Conservation (phyloP, 2,113 vertebrate species). For the Daboia siamensis region DNA sequence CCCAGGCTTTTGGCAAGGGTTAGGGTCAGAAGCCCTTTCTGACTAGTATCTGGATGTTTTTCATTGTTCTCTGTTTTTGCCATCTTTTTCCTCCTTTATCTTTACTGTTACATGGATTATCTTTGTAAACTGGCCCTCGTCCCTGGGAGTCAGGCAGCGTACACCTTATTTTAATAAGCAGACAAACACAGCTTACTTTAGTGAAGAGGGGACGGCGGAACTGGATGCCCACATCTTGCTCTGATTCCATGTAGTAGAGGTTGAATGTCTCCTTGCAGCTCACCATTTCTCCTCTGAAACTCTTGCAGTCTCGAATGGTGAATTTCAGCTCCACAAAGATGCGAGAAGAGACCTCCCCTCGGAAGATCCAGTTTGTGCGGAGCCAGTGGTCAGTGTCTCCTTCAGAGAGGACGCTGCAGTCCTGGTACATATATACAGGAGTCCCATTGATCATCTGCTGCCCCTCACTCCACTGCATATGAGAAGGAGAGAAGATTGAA, state of each 20-base stretch:
- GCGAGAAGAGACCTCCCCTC: constrained; percentile 62
- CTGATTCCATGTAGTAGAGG: constrained; percentile 76
- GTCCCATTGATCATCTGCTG: constrained; percentile 75
- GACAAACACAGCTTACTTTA: constrained; percentile 63
- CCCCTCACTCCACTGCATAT: constrained; percentile 69
- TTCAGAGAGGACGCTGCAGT: constrained; percentile 64
- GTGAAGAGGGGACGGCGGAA: constrained; percentile 70
- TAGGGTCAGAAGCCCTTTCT: not conserved
- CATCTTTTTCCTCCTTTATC: not conserved
- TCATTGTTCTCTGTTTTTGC: not conserved
- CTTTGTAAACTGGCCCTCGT: not conserved
- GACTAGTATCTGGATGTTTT: not conserved
- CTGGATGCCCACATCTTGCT: constrained; percentile 75
- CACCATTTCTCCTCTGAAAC: constrained; percentile 66
- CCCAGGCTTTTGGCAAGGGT: not conserved
- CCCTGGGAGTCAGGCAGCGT: not conserved
- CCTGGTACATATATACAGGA: constrained; percentile 75
- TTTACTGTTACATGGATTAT: not conserved
- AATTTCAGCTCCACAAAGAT: constrained; percentile 73
- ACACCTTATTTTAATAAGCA: not conserved
- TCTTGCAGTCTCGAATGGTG: constrained; percentile 77
- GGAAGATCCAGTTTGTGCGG: constrained; percentile 77
- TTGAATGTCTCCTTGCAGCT: constrained; percentile 81
- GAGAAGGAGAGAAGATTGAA: not conserved
- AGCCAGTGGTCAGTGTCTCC: constrained; percentile 76